Evolutionary conservation across 2,888 invertebrate genomes (phyloP).

Genomic region (Synanthedon vespiformis): DNA sequence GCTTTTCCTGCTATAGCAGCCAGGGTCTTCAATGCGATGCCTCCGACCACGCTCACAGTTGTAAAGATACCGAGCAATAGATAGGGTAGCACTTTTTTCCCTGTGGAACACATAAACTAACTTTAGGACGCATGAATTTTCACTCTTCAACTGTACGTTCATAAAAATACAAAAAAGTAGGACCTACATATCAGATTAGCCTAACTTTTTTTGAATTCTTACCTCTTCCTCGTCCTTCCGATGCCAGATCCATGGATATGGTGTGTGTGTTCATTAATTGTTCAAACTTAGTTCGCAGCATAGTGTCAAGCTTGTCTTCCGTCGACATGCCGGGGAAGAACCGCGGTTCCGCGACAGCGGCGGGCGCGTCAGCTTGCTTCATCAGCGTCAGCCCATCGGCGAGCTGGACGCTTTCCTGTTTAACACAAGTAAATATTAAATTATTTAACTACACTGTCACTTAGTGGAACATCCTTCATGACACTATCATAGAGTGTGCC

Average conservation of each 20-base stretch:
- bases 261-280: constrained; percentile 75
- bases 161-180: not conserved
- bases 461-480: constrained; percentile 9
- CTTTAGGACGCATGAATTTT: not conserved
- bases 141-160: not conserved
- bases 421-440: constrained; percentile 38
- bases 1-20: constrained; percentile 80
- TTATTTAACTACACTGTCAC: constrained; percentile 24
- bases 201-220: constrained; percentile 7
- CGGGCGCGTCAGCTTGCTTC: constrained; percentile 67
- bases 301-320: constrained; percentile 67
- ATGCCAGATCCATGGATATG: constrained; percentile 72
- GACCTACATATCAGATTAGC: not conserved
- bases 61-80: constrained; percentile 73
- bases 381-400: constrained; percentile 72
- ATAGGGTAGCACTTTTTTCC: constrained; percentile 70
- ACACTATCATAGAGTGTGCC: constrained; percentile 11
- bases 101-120: constrained; percentile 21
- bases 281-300: constrained; percentile 66
- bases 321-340: constrained; percentile 67
- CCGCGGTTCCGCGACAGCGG: constrained; percentile 68
- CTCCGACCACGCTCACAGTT: constrained; percentile 77
- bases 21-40: constrained; percentile 76
- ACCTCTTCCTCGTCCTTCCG: constrained; percentile 67
- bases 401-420: constrained; percentile 71